A percentile compares a stretch with the other conserved stretches of the same genome.
Evolutionary conservation across 2,113 vertebrate species (phyloP).

Genomic region (Enhydra lutris): DNA sequence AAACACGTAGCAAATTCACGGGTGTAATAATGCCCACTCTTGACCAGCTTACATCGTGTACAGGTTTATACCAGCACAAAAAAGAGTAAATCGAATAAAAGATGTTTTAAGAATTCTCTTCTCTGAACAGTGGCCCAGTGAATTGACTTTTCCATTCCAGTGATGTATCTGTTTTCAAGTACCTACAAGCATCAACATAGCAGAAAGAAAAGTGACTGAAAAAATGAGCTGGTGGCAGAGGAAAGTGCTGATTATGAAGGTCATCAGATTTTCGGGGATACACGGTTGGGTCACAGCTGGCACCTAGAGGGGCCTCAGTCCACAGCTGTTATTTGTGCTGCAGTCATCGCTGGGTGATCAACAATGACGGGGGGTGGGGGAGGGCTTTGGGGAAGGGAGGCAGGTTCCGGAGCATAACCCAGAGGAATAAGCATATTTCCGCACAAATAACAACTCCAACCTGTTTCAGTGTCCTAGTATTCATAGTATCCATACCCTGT

Average conservation of each 20-base stretch:
- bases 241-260: slow-evolving; percentile 29
- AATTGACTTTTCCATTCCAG: background rate
- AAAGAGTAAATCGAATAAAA: background rate
- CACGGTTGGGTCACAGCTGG: background rate
- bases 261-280: background rate
- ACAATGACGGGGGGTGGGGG: slow-evolving; percentile 38
- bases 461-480: too few species aligned
- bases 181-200: slow-evolving; percentile 26
- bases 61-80: background rate
- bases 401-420: background rate
- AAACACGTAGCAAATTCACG: slow-evolving; percentile 28
- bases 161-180: background rate
- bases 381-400: background rate
- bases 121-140: background rate
- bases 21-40: background rate
- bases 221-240: slow-evolving; percentile 42
- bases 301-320: background rate
- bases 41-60: background rate
- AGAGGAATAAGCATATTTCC: background rate
- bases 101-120: background rate
- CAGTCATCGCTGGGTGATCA: slow-evolving; percentile 9
- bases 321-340: slow-evolving; percentile 55
- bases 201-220: slow-evolving; percentile 25
- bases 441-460: slow-evolving; percentile 65
- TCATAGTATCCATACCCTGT: background rate